phyloP scores from a whole-genome alignment of 2,888 invertebrate genomes.

The Drosophila acutilabella region DNA sequence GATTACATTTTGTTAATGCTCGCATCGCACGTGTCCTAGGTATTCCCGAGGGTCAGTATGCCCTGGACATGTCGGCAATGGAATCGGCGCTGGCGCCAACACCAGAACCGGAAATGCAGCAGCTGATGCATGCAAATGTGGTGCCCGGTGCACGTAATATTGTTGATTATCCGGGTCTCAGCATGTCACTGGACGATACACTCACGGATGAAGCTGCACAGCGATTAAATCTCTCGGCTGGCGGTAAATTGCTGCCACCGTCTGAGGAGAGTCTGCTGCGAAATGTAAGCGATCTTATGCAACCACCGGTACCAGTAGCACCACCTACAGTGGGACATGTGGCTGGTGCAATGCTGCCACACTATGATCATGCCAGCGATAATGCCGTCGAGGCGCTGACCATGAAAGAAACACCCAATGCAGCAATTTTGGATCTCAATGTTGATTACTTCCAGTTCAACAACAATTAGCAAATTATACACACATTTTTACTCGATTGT shows the following conservation, averaged over 20 bases:
- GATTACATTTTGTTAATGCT: constrained; percentile 82
- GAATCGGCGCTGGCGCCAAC: constrained; percentile 79
- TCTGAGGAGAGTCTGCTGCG: constrained; percentile 84
- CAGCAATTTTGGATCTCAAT: constrained; percentile 81
- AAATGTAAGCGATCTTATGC: constrained; percentile 83
- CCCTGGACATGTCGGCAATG: constrained; percentile 82
- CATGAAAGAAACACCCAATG: constrained; percentile 81
- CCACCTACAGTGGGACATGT: constrained; percentile 51
- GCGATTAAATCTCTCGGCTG: constrained; percentile 83
- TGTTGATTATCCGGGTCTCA: constrained; percentile 83
- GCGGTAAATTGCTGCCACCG: constrained; percentile 82
- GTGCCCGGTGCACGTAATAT: constrained; percentile 57
- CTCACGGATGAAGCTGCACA: constrained; percentile 84
- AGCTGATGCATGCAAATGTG: constrained; percentile 43
- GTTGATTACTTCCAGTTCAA: constrained; percentile 84
- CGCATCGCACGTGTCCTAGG: constrained; percentile 81
- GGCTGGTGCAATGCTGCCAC: constrained; percentile 58
- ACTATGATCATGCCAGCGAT: constrained; percentile 84
- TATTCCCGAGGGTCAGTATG: constrained; percentile 85
- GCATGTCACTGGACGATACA: constrained; percentile 84
- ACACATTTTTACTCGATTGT: neutral
- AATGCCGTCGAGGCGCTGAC: constrained; percentile 84
- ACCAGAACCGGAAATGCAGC: constrained; percentile 57
- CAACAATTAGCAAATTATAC: constrained; percentile 62
- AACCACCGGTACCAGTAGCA: constrained; percentile 63